phyloP scores from a whole-genome alignment of 2,113 vertebrate species.

The Calidris pugnax region DNA sequence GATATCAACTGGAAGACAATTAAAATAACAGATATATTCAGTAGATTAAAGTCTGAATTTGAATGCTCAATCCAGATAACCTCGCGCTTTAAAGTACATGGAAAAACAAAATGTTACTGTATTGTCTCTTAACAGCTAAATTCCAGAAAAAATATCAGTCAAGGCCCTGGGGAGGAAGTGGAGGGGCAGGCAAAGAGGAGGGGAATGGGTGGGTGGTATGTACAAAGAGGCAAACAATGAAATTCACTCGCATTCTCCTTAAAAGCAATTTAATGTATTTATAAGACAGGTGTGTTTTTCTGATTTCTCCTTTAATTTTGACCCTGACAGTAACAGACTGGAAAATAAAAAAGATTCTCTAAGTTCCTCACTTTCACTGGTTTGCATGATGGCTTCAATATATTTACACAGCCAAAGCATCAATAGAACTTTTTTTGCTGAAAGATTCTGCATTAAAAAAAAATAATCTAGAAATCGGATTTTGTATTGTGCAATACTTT shows the following conservation, averaged over 20 bases:
- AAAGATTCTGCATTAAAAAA: not conserved
- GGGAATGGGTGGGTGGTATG: rapidly evolving
- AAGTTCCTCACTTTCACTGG: not conserved
- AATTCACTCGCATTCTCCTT: not conserved
- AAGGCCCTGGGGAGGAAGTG: not conserved
- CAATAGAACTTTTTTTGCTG: not conserved
- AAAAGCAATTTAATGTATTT: not conserved
- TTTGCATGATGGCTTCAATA: not conserved
- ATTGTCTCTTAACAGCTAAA: not conserved
- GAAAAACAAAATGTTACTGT: not conserved
- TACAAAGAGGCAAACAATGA: not conserved
- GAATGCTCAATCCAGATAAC: not conserved
- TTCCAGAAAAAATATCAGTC: not conserved
- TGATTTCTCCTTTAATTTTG: not conserved
- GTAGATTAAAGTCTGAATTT: not conserved
- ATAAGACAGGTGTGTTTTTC: not conserved
- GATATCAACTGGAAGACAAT: not conserved
- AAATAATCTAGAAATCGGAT: not conserved
- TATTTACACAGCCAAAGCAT: not conserved
- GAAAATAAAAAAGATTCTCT: not conserved
- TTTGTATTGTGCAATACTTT: not conserved
- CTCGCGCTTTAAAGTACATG: not conserved
- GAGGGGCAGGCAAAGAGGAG: not conserved
- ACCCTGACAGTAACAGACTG: not conserved
- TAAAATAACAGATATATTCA: not conserved